Conservation (phyloP, 2,113 vertebrate genomes). For the human region GRCh38 chr12:3845501-3846000, state of each 20-base stretch:
- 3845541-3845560: conserved; percentile 65
- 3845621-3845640: conserved; percentile 64
- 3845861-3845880: conserved; percentile 80
- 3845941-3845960: conserved; percentile 78
- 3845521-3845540: conserved; percentile 82
- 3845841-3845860: conserved; percentile 69
- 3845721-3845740: conserved; percentile 61
- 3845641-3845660: conserved; percentile 77
- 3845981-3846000: conserved; percentile 81
- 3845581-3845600: conserved; percentile 77
- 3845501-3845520: conserved; percentile 78
- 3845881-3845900: conserved; percentile 73
- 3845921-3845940: conserved; percentile 80
- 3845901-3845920: conserved; percentile 81
- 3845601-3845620: conserved; percentile 75
- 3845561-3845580: conserved; percentile 59
- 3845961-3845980: conserved; percentile 77
- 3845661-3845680: conserved; percentile 71
- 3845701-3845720: conserved; percentile 54
- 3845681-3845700: conserved; percentile 64
- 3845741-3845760: conserved; percentile 69
- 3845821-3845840: conserved; percentile 31
- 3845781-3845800: conserved; percentile 61
- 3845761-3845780: conserved; percentile 68
- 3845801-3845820: neutral